Percentiles rank a stretch among this genome's conserved stretches.
Conservation (phyloP, 2,888 invertebrate species). For the Flexamia atlantica region DNA sequence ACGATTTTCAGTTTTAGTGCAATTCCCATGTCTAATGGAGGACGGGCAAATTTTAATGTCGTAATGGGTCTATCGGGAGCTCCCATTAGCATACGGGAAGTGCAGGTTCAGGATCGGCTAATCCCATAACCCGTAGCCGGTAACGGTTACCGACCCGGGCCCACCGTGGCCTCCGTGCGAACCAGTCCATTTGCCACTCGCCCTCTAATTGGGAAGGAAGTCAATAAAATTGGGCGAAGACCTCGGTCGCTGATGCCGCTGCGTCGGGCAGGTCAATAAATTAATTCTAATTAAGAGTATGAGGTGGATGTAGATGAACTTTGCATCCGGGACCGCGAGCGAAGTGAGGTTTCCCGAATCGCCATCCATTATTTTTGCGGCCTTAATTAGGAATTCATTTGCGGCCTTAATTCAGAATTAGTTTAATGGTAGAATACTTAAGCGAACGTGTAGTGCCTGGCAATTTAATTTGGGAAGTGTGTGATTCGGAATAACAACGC, state of each 20-base stretch:
- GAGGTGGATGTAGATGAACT: constrained; percentile 23
- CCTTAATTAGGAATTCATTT: constrained; percentile 21
- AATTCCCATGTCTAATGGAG: constrained; percentile 56
- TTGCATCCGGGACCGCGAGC: constrained; percentile 1
- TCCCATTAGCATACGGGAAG: constrained; percentile 54
- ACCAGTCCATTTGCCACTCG: not conserved
- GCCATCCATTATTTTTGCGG: not conserved
- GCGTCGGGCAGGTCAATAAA: constrained; percentile 10
- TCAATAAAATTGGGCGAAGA: constrained; percentile 11
- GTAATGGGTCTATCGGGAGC: constrained; percentile 46
- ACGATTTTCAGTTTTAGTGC: constrained; percentile 55
- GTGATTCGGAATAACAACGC: not conserved
- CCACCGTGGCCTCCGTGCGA: not conserved
- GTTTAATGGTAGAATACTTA: not conserved
- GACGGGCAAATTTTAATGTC: constrained; percentile 51
- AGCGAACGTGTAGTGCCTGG: not conserved
- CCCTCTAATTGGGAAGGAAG: constrained; percentile 23
- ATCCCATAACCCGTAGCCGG: constrained; percentile 32
- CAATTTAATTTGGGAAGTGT: not conserved
- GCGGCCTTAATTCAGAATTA: not conserved
- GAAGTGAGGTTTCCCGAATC: not conserved
- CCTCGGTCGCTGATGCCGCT: not conserved
- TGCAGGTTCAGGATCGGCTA: not conserved
- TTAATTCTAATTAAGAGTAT: constrained; percentile 28
- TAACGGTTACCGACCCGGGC: constrained; percentile 24